Evolutionary conservation across 2,888 invertebrate genomes (phyloP), one percentile per base, ranked within the genome.

Genomic region (Ceramica pisi): DNA sequence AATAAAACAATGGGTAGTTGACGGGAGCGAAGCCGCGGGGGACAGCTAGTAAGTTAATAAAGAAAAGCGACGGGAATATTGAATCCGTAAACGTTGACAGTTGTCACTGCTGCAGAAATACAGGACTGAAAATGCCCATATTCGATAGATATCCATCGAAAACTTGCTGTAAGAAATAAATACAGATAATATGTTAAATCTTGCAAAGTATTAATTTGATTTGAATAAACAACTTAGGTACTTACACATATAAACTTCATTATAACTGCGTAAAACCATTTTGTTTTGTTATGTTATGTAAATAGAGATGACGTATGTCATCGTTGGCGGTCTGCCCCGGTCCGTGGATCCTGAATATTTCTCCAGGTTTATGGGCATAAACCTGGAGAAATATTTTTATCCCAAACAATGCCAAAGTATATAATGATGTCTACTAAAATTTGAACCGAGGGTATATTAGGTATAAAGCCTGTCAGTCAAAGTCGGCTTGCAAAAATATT

Each of bases 271-370:
- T 63, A 71, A 71, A 74, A 53, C 31, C 55, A 48, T 59, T 50
- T 50, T 51, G 23, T 21, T 69, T 53, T 51, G 19, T 21, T 67
- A 81, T 51, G 19, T 21, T 67, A 81, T 81, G 68, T 71, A 71
- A 72, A 73, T 80, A 69, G 55, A 51, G 53, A 82, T 76, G 69
- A 80, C 65, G 69, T 71, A 38, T 57, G 56, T 3, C 12, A 57
- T 21, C 21, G 3, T 2, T 56, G 2, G 35, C 6, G 8, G 7
- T n/a, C n/a, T n/a, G n/a, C 6, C 35, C 12, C 35, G 9, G 56
- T 12, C 7, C 35, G 21, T 21, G 0, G 14, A 14, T 56, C 21
- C 35, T 21, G 9, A 5, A 6, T n/a, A n/a, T n/a, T n/a, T n/a
- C n/a, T n/a, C n/a, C n/a, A n/a, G n/a, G n/a, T n/a, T n/a, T n/a